Evolutionary conservation across 1,140 invertebrate genomes (phyloP).

Genomic region (Dysdera silvatica): DNA sequence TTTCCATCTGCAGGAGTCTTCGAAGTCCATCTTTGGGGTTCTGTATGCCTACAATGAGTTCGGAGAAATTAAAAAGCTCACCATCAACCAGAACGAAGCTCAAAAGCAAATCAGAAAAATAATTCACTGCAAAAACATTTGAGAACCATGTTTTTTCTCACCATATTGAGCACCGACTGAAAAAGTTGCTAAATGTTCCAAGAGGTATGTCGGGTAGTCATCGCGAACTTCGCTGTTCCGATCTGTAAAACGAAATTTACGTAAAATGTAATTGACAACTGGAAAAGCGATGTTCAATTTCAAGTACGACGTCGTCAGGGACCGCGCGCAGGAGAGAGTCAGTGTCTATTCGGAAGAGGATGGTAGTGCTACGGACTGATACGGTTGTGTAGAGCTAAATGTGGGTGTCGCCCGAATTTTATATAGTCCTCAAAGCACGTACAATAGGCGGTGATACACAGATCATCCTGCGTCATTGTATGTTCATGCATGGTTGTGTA

Average conservation of each 20-base stretch:
- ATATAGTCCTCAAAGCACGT: too few species aligned
- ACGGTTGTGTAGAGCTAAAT: too few species aligned
- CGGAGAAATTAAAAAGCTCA: neutral
- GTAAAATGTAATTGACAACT: neutral
- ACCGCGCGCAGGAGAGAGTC: too few species aligned
- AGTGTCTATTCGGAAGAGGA: too few species aligned
- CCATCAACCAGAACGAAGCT: neutral
- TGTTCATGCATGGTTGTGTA: too few species aligned
- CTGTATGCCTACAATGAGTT: conserved; percentile 3
- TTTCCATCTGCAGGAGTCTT: conserved; percentile 87
- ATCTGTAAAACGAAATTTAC: conserved; percentile 21
- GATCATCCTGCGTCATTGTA: too few species aligned
- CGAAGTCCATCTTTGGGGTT: conserved; percentile 76
- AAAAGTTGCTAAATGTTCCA: conserved; percentile 97
- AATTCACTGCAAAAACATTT: too few species aligned
- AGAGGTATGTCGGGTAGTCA: conserved; percentile 61
- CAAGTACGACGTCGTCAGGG: too few species aligned
- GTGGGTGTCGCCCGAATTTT: too few species aligned
- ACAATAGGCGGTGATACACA: too few species aligned
- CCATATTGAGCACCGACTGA: conserved; percentile 57
- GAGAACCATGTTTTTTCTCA: conserved; percentile 26
- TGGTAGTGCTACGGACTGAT: too few species aligned
- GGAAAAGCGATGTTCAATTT: too few species aligned
- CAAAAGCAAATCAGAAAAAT: neutral
- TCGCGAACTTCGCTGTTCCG: conserved; percentile 45